Evolutionary conservation across 2,888 invertebrate species (phyloP), one percentile per base, ranked within the genome.

Genomic region (Drosophila austrosaltans): DNA sequence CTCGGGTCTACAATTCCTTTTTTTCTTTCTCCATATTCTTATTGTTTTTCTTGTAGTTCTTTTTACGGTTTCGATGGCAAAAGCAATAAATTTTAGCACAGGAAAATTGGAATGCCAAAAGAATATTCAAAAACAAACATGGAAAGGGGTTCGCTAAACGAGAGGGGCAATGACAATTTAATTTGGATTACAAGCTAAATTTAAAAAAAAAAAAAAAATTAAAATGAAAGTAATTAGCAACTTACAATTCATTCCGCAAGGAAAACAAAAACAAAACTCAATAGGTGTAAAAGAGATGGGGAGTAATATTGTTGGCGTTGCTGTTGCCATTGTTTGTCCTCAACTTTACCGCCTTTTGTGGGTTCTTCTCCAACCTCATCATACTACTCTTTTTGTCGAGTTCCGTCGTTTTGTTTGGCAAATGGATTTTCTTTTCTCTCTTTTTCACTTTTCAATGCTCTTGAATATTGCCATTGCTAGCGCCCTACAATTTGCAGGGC

Each of bases 21-120:
- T 48, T 48, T 48, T 2, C 10, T 48, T 22, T 48, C 22, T 48
- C 48, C 48, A 48, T 48, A 12, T 48, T 48, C 48, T 48, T 20
- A 22, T 48, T 48, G 44, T 22, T 44, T 58, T 67, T 66, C 40
- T 68, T 64, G 53, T 54, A 64, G 69, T 69, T 79, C 71, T 72
- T 69, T 74, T 78, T 81, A 65, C 78, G 76, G 67, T 87, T 82
- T 84, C 87, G 87, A 87, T 87, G 82, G 87, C 82, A 82, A 72
- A 72, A 69, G 59, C 57, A 75, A 69, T 44, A 44, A 44, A 48
- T 48, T 48, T 48, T 3, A 48, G 48, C 10, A 8, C 5, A 73
- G 30, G 30, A 58, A 65, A 80, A 83, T 76, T 75, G 77, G 72
- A 82, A 85, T 82, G 79, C 68, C 75, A 71, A 78, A 82, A 80